A percentile compares a stretch with the other conserved stretches of the same genome.
These are phyloP conservation scores for Lutraria rhynchaena DNA, from an alignment of 1,140 invertebrate genomes.

Conservation along the genomic window DNA sequence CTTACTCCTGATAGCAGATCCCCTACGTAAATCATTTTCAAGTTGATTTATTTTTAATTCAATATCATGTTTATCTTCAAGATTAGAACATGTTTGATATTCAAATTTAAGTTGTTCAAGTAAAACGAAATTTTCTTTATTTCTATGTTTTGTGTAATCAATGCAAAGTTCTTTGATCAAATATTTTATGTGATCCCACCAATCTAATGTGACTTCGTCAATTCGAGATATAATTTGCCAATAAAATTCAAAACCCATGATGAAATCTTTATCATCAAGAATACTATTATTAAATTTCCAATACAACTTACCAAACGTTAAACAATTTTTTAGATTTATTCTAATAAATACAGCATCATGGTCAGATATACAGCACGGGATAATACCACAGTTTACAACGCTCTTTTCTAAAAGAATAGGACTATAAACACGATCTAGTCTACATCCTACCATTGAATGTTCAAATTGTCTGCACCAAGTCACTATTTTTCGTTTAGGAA, in stretches of 20 bases:
- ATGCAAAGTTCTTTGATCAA: slow-evolving; percentile 57
- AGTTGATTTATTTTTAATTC: slow-evolving; percentile 53
- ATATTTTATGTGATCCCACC: slow-evolving; percentile 60
- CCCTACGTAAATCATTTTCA: slow-evolving; percentile 36
- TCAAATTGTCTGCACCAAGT: slow-evolving; percentile 46
- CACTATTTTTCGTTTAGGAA: slow-evolving; percentile 41
- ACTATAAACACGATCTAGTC: slow-evolving; percentile 65
- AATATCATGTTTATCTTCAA: slow-evolving; percentile 28
- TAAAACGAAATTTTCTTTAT: slow-evolving; percentile 1
- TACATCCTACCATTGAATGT: slow-evolving; percentile 35
- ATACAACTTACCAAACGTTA: slow-evolving; percentile 56
- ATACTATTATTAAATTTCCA: too few species aligned
- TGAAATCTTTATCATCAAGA: slow-evolving; percentile 59
- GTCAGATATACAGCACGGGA: slow-evolving; percentile 60
- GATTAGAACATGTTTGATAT: slow-evolving; percentile 43
- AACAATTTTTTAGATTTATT: slow-evolving; percentile 6
- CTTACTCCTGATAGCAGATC: slow-evolving; percentile 47
- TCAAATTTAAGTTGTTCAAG: slow-evolving; percentile 33
- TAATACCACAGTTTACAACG: slow-evolving; percentile 24
- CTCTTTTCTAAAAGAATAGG: slow-evolving; percentile 18
- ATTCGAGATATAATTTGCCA: slow-evolving; percentile 16
- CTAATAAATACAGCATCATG: slow-evolving; percentile 60
- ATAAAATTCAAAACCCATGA: slow-evolving; percentile 47
- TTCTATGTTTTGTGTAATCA: slow-evolving; percentile 57
- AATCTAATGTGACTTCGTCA: slow-evolving; percentile 24